These are phyloP conservation scores for Saccostrea glomerata DNA, from an alignment of 1,140 invertebrate species.

Conservation along the genomic window DNA sequence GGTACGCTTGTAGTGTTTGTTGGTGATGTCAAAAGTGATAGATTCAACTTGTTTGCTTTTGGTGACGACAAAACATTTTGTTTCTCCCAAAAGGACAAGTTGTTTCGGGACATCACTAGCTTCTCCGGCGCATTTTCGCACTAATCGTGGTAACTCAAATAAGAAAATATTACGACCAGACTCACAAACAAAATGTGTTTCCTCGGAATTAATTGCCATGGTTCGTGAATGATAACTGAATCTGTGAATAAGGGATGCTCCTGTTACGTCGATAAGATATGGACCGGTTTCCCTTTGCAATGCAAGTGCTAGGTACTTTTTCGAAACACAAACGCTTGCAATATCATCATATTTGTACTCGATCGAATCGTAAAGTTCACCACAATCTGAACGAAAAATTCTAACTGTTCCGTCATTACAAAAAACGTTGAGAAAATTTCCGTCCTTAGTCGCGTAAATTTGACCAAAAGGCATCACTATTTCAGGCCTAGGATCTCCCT, in stretches of 20 bases:
- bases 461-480: constrained; percentile 82
- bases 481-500: constrained; percentile 69
- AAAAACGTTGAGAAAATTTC: constrained; percentile 68
- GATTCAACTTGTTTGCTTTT: constrained; percentile 66
- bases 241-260: constrained; percentile 62
- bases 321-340: constrained; percentile 84
- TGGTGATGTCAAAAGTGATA: constrained; percentile 64
- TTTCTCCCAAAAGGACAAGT: constrained; percentile 63
- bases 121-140: constrained; percentile 65
- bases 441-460: constrained; percentile 68
- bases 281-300: constrained; percentile 94
- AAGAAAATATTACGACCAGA: constrained; percentile 88
- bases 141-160: constrained; percentile 82
- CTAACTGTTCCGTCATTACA: constrained; percentile 62
- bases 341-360: constrained; percentile 63
- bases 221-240: constrained; percentile 88
- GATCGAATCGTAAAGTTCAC: constrained; percentile 65
- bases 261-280: constrained; percentile 84
- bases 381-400: constrained; percentile 66
- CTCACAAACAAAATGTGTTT: constrained; percentile 92
- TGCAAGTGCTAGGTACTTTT: constrained; percentile 90
- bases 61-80: constrained; percentile 69
- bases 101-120: constrained; percentile 67
- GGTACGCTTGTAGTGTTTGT: constrained; percentile 57
- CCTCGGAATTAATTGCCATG: constrained; percentile 93